These are phyloP conservation scores for Tachuris rubrigastra DNA, from an alignment of 2,113 vertebrate genomes.

Conservation along the genomic window DNA sequence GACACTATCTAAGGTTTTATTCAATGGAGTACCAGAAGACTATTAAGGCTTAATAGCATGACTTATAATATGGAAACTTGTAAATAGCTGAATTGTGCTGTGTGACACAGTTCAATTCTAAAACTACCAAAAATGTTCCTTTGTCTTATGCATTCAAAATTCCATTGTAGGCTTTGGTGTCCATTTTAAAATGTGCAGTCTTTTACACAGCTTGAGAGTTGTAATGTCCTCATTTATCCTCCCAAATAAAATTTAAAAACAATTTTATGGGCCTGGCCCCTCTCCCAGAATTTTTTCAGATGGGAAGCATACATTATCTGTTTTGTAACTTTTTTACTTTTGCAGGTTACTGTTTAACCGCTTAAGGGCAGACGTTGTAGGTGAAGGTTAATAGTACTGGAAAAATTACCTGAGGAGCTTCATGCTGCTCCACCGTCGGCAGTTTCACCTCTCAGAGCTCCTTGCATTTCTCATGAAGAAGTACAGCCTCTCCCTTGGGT, in stretches of 20 bases:
- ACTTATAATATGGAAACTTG: background rate
- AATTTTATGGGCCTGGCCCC: background rate
- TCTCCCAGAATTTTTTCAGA: background rate
- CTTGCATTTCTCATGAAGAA: background rate
- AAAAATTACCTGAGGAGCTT: background rate
- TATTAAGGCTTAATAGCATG: background rate
- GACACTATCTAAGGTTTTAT: background rate
- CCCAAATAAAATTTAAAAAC: slow-evolving; percentile 33
- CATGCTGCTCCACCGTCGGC: background rate
- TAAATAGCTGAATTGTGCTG: slow-evolving; percentile 5
- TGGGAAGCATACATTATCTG: slow-evolving; percentile 26
- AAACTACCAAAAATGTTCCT: background rate
- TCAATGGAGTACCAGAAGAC: background rate
- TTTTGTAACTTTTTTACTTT: slow-evolving; percentile 59
- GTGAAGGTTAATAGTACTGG: slow-evolving; percentile 23
- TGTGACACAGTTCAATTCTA: background rate
- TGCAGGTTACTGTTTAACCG: slow-evolving; percentile 58
- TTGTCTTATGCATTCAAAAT: background rate
- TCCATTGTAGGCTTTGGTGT: background rate
- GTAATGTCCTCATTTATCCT: slow-evolving; percentile 11
- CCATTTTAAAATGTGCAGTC: background rate
- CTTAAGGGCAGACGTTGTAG: slow-evolving; percentile 17
- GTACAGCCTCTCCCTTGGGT: background rate
- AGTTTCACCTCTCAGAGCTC: background rate
- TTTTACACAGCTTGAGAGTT: background rate